phyloP scores from a whole-genome alignment of 2,888 invertebrate genomes.

The Dichetophora obliterata region DNA sequence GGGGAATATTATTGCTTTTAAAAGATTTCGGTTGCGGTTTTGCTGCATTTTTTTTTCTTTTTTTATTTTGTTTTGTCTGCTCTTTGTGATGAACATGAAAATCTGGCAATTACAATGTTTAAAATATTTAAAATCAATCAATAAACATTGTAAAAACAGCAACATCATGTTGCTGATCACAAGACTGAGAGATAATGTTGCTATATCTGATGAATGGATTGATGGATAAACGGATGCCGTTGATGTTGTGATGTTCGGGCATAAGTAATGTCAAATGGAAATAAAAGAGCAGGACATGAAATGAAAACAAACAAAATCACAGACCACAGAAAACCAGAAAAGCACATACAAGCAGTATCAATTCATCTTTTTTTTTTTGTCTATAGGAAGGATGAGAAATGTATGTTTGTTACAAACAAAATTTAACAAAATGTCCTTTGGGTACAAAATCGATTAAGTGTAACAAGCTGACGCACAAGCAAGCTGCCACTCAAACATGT shows the following conservation, averaged over 20 bases:
- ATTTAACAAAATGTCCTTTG: conserved; percentile 60
- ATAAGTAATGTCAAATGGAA: background rate
- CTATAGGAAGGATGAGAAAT: background rate
- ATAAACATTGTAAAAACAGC: conserved; percentile 10
- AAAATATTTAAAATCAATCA: conserved; percentile 23
- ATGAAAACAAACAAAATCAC: background rate
- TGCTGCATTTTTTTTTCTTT: background rate
- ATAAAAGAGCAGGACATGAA: background rate
- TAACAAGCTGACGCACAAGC: conserved; percentile 32
- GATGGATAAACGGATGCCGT: background rate
- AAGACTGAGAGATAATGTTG: background rate
- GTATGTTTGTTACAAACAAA: background rate
- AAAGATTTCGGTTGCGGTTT: background rate
- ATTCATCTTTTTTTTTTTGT: background rate
- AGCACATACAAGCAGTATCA: background rate
- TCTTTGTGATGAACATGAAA: background rate
- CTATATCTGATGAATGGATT: too few species aligned
- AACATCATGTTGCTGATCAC: background rate
- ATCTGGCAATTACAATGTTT: conserved; percentile 26
- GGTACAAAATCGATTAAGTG: conserved; percentile 65
- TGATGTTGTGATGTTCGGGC: background rate
- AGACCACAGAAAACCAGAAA: too few species aligned
- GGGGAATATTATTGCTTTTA: conserved; percentile 9
- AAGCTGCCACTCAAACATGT: background rate
- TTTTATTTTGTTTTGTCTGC: background rate